Evolutionary conservation across 2,113 vertebrate species (phyloP).

Genomic region (Tenrec ecaudatus): DNA sequence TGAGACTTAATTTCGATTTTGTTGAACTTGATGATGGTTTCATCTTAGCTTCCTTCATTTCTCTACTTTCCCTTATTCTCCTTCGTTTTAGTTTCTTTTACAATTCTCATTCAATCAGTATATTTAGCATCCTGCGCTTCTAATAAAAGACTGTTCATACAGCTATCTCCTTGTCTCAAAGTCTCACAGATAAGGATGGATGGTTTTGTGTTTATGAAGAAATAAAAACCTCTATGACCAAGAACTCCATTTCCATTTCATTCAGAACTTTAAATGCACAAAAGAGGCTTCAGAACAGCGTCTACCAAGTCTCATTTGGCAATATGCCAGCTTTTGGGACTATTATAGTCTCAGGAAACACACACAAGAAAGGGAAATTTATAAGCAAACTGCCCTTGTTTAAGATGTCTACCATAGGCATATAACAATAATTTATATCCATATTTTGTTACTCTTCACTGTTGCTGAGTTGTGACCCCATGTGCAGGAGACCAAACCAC

Average conservation of each 20-base stretch:
- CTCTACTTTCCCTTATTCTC: background rate
- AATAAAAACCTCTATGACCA: background rate
- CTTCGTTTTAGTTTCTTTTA: background rate
- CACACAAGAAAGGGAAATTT: constrained; percentile 31
- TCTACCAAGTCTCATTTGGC: background rate
- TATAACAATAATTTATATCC: background rate
- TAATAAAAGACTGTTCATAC: background rate
- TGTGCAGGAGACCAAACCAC: no score
- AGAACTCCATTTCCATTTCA: constrained; percentile 11
- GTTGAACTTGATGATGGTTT: constrained; percentile 17
- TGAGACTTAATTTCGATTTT: background rate
- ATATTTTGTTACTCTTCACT: no score
- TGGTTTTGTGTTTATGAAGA: constrained; percentile 16
- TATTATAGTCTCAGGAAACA: background rate
- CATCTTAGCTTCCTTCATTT: constrained; percentile 31
- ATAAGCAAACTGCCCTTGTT: background rate
- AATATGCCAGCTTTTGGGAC: background rate
- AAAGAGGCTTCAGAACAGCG: background rate
- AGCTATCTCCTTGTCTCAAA: background rate
- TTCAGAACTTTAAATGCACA: background rate
- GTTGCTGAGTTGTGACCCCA: no score
- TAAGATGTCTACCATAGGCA: background rate
- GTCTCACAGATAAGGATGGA: background rate
- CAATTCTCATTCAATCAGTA: background rate
- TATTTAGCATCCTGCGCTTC: background rate